A percentile compares a stretch with the other conserved stretches of the same genome.
Conservation (phyloP, 2,113 vertebrate species). For the Thalassoma bifasciatum region DNA sequence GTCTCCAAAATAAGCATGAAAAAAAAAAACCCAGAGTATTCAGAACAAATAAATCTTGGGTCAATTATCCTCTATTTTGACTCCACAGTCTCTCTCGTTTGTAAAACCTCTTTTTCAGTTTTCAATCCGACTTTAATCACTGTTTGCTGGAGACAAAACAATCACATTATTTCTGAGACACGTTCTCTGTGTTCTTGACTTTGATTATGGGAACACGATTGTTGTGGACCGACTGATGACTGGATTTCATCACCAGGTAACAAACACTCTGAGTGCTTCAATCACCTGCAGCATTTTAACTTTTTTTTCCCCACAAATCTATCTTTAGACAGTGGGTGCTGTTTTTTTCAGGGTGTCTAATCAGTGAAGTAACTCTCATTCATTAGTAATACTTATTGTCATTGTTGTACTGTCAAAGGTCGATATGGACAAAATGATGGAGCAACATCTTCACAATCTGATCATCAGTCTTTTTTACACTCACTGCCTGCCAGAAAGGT, state of each 20-base stretch:
- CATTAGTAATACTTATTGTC: no score
- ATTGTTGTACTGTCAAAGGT: no score
- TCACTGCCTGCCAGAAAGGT: no score
- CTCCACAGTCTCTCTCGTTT: background rate
- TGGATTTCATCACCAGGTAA: background rate
- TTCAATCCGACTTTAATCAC: background rate
- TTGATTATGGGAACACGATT: conserved; percentile 7
- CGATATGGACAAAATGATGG: no score
- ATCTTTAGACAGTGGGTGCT: background rate
- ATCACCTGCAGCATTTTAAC: conserved; percentile 21
- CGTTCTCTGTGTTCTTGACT: conserved; percentile 17
- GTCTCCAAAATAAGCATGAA: no score
- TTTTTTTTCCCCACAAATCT: background rate
- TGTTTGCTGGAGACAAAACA: background rate
- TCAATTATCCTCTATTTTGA: background rate
- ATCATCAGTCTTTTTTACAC: no score
- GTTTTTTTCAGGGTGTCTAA: no score
- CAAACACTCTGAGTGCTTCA: background rate
- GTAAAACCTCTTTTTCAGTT: background rate
- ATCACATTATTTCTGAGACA: conserved; percentile 1
- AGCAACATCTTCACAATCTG: no score
- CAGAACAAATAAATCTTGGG: no score
- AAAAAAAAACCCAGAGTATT: no score
- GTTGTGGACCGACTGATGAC: background rate
- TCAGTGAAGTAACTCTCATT: no score